Base-by-base conservation (phyloP, 2,113 vertebrate genomes). In the Ceyx melanurus region DNA sequence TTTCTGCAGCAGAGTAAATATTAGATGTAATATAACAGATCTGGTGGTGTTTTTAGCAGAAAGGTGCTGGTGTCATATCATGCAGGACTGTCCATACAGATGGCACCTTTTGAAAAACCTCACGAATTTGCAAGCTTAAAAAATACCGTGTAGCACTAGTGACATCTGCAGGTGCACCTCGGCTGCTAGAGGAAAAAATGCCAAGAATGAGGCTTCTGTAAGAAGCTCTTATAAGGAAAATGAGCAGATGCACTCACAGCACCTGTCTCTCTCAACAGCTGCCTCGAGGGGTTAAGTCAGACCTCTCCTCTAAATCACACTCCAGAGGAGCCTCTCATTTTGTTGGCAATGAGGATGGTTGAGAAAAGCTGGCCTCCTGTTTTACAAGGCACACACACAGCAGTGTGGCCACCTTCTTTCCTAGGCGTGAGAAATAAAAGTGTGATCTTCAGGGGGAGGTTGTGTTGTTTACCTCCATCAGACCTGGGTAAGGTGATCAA, bases 111-210 rank as follows among this genome's bases (percentile, higher is more conserved):
- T 14, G 31, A 68, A 90, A 88, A 88, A 79, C 37, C 10, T 6
- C 37, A 50, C 0, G 1, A 33, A 84, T 66, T 60, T 60, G 31
- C 48, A 45, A 78, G 67, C 21, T 35, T 83, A 89, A 37, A 66
- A 66, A 78, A 60, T 85, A 85, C 31, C 23, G 0, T 77, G 96
- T 93, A 97, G 91, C 85, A 57, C 79, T 88, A 97, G 88, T 97
- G 97, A 96, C 98, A 98, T 94, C 97, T 98, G 76, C 96, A 97
- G 97, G 97, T 66, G 3, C 19, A 66, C 2, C 0, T 12, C 21
- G 1, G 92, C 42, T 76, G 51, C 18, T 92, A 56, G 90, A 94
- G 15, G 17, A 15, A 60, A 4, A 81, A 72, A n/a, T 2, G 17
- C 6, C 50, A 5, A 58, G 45, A 78, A 29, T 15, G 4, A 51